phyloP scores from a whole-genome alignment of 1,140 invertebrate species.

The Melipona quadrifasciata region DNA sequence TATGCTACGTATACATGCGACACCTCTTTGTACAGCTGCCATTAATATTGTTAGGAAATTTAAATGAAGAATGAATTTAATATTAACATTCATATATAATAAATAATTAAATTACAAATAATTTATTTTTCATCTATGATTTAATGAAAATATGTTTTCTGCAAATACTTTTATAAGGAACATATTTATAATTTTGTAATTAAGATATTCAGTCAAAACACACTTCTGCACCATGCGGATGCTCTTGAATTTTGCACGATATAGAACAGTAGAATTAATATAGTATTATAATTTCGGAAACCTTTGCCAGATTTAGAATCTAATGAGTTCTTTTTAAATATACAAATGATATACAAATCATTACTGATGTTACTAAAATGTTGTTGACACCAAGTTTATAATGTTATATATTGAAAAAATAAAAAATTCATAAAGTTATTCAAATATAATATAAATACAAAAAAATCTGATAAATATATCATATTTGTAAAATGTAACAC shows the following conservation, averaged over 20 bases:
- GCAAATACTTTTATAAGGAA: conserved; percentile 27
- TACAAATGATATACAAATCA: conserved; percentile 27
- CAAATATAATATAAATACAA: conserved; percentile 39
- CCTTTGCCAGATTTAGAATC: conserved; percentile 18
- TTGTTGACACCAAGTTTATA: conserved; percentile 55
- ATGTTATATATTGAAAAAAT: conserved; percentile 48
- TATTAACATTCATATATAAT: conserved; percentile 44
- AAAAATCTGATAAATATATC: conserved; percentile 25
- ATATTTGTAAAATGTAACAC: conserved; percentile 35
- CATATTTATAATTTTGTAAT: conserved; percentile 44
- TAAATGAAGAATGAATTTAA: conserved; percentile 40
- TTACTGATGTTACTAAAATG: conserved; percentile 51
- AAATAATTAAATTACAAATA: conserved; percentile 28
- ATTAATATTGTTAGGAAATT: conserved; percentile 45
- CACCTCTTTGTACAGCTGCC: conserved; percentile 52
- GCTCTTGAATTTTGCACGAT: conserved; percentile 41
- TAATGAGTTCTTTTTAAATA: conserved; percentile 33
- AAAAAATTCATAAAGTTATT: conserved; percentile 42
- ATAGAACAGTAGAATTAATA: conserved; percentile 26
- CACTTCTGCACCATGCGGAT: conserved; percentile 14
- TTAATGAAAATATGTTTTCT: conserved; percentile 25
- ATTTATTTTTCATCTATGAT: conserved; percentile 17
- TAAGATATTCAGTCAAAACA: conserved; percentile 33
- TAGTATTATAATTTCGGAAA: conserved; percentile 34
- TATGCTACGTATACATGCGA: conserved; percentile 37